Percentiles rank a stretch among this genome's conserved stretches.
phyloP scores from a whole-genome alignment of 2,888 invertebrate genomes.

The Ferdinandea cuprea region DNA sequence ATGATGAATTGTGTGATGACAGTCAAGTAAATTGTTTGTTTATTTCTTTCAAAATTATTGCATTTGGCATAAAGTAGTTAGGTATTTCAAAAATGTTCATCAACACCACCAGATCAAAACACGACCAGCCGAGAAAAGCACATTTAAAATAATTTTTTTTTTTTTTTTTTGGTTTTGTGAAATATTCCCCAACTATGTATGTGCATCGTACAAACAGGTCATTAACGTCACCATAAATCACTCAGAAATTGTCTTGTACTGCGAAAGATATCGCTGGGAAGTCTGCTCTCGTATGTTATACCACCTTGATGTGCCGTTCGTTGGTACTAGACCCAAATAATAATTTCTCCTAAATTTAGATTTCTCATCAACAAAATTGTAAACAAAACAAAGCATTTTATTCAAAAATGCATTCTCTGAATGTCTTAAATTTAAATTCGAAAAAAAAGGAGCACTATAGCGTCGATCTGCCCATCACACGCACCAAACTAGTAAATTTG shows the following conservation, averaged over 20 bases:
- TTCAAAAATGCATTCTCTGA: slow-evolving; percentile 23
- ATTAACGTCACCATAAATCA: slow-evolving; percentile 41
- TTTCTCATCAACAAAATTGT: slow-evolving; percentile 2
- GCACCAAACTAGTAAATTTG: slow-evolving; percentile 33
- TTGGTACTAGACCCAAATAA: not conserved
- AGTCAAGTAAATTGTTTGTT: too few relatives aligned
- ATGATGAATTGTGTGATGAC: too few relatives aligned
- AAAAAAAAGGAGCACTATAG: not conserved
- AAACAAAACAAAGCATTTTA: slow-evolving; percentile 22
- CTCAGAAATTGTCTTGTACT: slow-evolving; percentile 18
- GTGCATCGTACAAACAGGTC: too few relatives aligned
- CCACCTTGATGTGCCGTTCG: not conserved
- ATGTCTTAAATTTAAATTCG: slow-evolving; percentile 24
- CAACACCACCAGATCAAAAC: too few relatives aligned
- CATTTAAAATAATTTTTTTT: too few relatives aligned
- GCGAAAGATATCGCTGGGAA: not conserved
- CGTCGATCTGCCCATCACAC: slow-evolving; percentile 23
- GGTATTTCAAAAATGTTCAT: too few relatives aligned
- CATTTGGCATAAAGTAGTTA: too few relatives aligned
- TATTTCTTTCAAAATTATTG: too few relatives aligned
- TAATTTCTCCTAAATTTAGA: slow-evolving; percentile 22
- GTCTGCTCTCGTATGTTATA: not conserved
- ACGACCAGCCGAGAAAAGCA: too few relatives aligned
- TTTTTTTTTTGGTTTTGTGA: too few relatives aligned
- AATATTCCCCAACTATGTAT: too few relatives aligned